Percentiles rank a stretch among this genome's conserved stretches.
Evolutionary conservation across 2,113 vertebrate species (phyloP).

Genomic region (Symphodus melops): DNA sequence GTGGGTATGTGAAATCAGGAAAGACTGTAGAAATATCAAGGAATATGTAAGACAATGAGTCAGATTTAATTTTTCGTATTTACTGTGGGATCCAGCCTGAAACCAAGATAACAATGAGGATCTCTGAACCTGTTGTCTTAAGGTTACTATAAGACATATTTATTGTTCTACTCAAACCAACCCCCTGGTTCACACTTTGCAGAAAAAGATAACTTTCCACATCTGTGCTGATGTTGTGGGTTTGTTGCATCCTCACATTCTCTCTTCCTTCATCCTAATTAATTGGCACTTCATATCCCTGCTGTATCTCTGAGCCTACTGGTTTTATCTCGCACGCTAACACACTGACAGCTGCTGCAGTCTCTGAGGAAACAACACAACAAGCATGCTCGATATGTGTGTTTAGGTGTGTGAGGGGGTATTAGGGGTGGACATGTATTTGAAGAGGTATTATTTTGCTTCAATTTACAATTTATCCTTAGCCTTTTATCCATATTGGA

Average conservation of each 20-base stretch:
- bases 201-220: constrained; percentile 36
- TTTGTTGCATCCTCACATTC: constrained; percentile 30
- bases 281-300: constrained; percentile 67
- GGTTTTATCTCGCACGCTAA: constrained; percentile 56
- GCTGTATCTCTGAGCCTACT: constrained; percentile 51
- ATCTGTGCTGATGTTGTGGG: constrained; percentile 47
- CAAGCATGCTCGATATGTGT: background rate
- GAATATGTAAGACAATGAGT: background rate
- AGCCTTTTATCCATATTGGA: too few species aligned
- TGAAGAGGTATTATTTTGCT: background rate
- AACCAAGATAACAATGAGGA: background rate
- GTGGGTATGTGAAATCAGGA: background rate
- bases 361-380: constrained; percentile 57
- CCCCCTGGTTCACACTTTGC: background rate
- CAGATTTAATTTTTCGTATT: too few species aligned
- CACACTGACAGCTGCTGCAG: constrained; percentile 62
- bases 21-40: background rate
- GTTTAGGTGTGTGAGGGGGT: background rate
- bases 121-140: background rate
- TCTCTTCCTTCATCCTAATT: constrained; percentile 62
- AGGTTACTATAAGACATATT: background rate
- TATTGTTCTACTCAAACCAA: background rate
- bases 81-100: background rate
- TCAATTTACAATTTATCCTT: background rate
- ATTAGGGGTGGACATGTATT: background rate